Base-by-base conservation (phyloP, 2,888 invertebrate genomes). In the Phania funesta region DNA sequence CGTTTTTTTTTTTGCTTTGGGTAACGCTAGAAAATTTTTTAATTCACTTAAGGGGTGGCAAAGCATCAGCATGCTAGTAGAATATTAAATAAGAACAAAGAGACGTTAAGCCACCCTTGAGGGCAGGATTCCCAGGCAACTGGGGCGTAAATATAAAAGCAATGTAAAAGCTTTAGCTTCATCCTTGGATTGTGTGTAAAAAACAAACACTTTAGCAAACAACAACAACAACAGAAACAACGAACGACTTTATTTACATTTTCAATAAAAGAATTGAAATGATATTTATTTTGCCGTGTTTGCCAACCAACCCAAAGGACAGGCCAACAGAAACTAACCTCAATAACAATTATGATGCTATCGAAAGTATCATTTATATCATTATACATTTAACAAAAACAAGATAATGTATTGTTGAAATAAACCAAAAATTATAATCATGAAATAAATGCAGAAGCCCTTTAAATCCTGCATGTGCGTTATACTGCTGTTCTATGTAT, bases 161-260 rank as follows among this genome's bases (percentile, higher is more conserved):
- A 62, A 80, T 60, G 54, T 22, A 56, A 60, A 64, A 73, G 73
- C 73, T 68, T 64, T 48, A 62, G 62, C 62, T 71, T 56, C 32
- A 56, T 75, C 44, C 38, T 60, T n/a, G 60, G 22, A 68, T 76
- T 60, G 76, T 76, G 71, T 78, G 71, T 71, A 58, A 73, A 73
- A 79, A 65, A 73, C 24, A 73, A 79, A 73, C 78, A 73, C 73
- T 79, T 79, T 77, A 50, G 65, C 48, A 76, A 67, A 67, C 41
- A 67, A 56, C 29, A 75, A 54, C 84, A 62, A n/a, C n/a, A n/a
- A n/a, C n/a, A n/a, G n/a, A n/a, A n/a, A n/a, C n/a, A n/a, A n/a
- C n/a, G n/a, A 85, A 71, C 82, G 84, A 82, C 84, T 83, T 84
- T 85, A 84, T 86, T 86, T 86, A 85, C 84, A 83, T 85, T 84